Conservation (phyloP, 2,888 invertebrate genomes). For the Agonopterix arenella region DNA sequence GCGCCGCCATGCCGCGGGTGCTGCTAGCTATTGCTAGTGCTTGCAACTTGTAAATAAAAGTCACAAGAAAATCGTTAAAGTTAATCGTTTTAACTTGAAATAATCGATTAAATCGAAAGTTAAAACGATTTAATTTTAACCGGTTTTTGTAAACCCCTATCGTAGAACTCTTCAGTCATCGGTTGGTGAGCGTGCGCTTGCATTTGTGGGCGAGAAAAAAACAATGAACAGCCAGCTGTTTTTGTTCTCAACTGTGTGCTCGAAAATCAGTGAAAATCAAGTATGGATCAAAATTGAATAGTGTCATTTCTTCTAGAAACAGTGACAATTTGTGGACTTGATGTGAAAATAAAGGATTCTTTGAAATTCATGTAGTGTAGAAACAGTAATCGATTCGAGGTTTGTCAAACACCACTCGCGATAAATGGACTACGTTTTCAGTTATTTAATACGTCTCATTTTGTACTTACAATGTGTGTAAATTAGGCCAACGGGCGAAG, state of each 20-base stretch:
- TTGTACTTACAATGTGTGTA: slow-evolving; percentile 42
- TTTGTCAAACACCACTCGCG: slow-evolving; percentile 53
- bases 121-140: too few species aligned
- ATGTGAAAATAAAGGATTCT: slow-evolving; percentile 36
- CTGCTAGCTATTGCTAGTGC: too few species aligned
- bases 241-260: slow-evolving; percentile 53
- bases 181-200: too few species aligned
- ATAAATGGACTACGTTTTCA: slow-evolving; percentile 47
- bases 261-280: slow-evolving; percentile 52
- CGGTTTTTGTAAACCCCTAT: too few species aligned
- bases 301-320: slow-evolving; percentile 49
- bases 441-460: slow-evolving; percentile 59
- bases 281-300: slow-evolving; percentile 68
- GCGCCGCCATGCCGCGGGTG: too few species aligned
- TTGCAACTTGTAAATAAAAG: too few species aligned
- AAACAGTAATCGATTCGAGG: slow-evolving; percentile 54
- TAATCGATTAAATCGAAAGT: too few species aligned
- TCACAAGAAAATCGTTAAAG: too few species aligned
- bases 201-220: slow-evolving; percentile 24
- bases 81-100: too few species aligned
- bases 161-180: too few species aligned
- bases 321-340: slow-evolving; percentile 52
- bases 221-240: slow-evolving; percentile 64
- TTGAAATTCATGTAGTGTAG: slow-evolving; percentile 42
- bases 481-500: slow-evolving; percentile 40